phyloP scores from a whole-genome alignment of 2,888 invertebrate species.

The Chalcosyrphus nemorum region DNA sequence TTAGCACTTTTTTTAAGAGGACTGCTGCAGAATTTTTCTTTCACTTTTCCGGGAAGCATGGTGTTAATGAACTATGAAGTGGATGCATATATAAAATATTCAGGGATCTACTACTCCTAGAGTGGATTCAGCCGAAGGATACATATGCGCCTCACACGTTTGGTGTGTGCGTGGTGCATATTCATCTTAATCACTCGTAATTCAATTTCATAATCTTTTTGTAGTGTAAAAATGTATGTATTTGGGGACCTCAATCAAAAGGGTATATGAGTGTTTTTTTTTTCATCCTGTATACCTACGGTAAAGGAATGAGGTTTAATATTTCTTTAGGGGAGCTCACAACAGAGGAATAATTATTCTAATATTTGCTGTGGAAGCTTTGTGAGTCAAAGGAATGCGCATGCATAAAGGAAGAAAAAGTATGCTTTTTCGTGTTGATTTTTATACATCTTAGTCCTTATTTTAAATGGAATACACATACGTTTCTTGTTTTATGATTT shows the following conservation, averaged over 20 bases:
- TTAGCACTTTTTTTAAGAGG: conserved; percentile 58
- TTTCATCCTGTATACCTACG: too few relatives aligned
- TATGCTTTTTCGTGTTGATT: too few relatives aligned
- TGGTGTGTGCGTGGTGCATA: conserved; percentile 14
- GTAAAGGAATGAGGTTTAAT: not conserved
- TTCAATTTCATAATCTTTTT: conserved; percentile 35
- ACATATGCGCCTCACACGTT: not conserved
- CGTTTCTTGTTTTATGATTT: too few relatives aligned
- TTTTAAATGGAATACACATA: too few relatives aligned
- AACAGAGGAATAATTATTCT: not conserved
- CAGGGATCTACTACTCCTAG: conserved; percentile 25
- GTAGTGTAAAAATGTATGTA: not conserved
- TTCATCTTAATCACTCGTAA: conserved; percentile 31
- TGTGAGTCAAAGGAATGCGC: not conserved
- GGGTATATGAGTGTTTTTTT: not conserved
- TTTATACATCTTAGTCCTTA: too few relatives aligned
- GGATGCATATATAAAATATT: conserved; percentile 56
- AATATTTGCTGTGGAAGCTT: not conserved
- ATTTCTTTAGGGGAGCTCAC: not conserved
- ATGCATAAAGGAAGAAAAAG: too few relatives aligned
- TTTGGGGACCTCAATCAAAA: not conserved
- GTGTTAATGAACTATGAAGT: conserved; percentile 70
- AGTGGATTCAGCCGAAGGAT: conserved; percentile 21
- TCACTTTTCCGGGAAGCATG: conserved; percentile 41
- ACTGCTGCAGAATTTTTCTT: conserved; percentile 60